Evolutionary conservation across 2,888 invertebrate genomes (phyloP).

Genomic region (Papilio protenor): DNA sequence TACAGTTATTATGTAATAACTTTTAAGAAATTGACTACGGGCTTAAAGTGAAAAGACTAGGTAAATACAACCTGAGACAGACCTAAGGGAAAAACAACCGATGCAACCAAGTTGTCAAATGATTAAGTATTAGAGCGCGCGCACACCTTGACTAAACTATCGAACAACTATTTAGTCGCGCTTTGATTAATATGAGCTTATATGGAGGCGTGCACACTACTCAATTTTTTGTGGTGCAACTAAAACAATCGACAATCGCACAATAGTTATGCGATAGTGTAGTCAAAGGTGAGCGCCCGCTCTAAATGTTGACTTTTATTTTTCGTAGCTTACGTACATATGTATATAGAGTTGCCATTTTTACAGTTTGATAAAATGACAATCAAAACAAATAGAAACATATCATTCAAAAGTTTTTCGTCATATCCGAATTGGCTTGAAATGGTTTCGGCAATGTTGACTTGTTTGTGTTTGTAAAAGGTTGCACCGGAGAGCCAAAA

Average conservation of each 20-base stretch:
- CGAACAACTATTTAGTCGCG: too few species aligned
- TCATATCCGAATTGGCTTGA: conserved; percentile 9
- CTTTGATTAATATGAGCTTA: too few species aligned
- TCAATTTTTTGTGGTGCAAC: too few species aligned
- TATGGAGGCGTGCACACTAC: too few species aligned
- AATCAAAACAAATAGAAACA: conserved; percentile 8
- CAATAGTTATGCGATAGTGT: too few species aligned
- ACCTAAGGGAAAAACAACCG: too few species aligned
- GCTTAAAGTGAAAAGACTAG: not conserved
- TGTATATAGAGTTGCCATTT: not conserved
- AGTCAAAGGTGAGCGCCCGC: too few species aligned
- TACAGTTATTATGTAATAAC: conserved; percentile 36
- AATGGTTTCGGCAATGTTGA: conserved; percentile 16
- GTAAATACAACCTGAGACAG: too few species aligned
- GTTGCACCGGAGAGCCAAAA: conserved; percentile 9
- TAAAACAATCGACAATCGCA: too few species aligned
- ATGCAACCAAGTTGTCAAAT: not conserved
- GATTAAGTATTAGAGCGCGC: too few species aligned
- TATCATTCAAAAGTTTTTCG: conserved; percentile 8
- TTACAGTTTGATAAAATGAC: not conserved
- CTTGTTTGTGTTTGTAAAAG: conserved; percentile 22
- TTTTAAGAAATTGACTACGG: not conserved
- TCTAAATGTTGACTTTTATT: not conserved
- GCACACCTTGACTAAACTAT: too few species aligned
- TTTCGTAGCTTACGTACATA: not conserved